Percentiles rank a stretch among this genome's conserved stretches.
Evolutionary conservation across 1,140 invertebrate species (phyloP).

Genomic region (Nomia melanderi): DNA sequence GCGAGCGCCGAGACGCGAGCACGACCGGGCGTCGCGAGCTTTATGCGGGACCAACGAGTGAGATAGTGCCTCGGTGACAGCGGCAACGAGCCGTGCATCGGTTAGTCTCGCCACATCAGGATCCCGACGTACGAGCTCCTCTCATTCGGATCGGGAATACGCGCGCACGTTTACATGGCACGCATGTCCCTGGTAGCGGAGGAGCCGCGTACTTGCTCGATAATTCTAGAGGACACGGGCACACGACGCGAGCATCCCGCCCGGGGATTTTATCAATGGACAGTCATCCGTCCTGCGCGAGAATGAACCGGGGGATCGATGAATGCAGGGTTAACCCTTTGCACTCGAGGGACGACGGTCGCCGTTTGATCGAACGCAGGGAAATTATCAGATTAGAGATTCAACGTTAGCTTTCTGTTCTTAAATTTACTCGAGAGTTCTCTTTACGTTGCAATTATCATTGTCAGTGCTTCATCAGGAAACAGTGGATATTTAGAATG

Average conservation of each 20-base stretch:
- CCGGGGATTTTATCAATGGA: conserved; percentile 41
- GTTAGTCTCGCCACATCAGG: conserved; percentile 80
- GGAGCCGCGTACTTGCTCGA: conserved; percentile 28
- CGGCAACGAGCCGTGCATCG: conserved; percentile 79
- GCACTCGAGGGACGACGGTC: too few relatives aligned
- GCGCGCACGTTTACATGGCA: conserved; percentile 29
- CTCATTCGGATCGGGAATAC: conserved; percentile 50
- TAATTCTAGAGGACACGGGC: conserved; percentile 45
- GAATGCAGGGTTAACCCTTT: too few relatives aligned
- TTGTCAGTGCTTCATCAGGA: too few relatives aligned
- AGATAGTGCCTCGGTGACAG: conserved; percentile 77
- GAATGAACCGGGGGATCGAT: conserved; percentile 3
- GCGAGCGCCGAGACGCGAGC: conserved; percentile 10
- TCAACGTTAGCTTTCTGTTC: too few relatives aligned
- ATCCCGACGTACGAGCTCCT: conserved; percentile 60
- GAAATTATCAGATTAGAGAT: too few relatives aligned
- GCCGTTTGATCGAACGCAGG: too few relatives aligned
- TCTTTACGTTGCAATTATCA: too few relatives aligned
- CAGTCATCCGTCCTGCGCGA: not conserved
- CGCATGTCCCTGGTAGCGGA: conserved; percentile 12
- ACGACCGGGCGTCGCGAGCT: conserved; percentile 24
- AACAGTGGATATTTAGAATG: too few relatives aligned
- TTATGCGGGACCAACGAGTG: conserved; percentile 63
- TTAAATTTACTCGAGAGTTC: too few relatives aligned
- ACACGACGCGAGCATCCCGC: conserved; percentile 19